Percentiles rank a stretch among this genome's conserved stretches.
Evolutionary conservation across 2,888 invertebrate species (phyloP).

Genomic region (Yponomeuta malinellus): DNA sequence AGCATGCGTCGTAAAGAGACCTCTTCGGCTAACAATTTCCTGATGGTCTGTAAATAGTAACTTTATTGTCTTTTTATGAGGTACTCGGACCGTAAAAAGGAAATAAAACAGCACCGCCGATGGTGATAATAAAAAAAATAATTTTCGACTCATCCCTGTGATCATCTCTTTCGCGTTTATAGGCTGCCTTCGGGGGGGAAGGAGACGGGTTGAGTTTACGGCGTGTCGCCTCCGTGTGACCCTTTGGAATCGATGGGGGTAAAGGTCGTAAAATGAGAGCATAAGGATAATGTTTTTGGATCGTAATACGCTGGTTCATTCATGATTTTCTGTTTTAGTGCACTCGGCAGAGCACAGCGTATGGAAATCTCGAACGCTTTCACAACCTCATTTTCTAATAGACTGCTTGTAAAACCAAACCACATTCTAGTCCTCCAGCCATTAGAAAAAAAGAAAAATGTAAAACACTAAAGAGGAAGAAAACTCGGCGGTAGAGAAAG

Average conservation of each 20-base stretch:
- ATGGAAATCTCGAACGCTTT: constrained; percentile 72
- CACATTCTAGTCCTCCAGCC: background rate
- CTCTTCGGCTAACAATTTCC: constrained; percentile 76
- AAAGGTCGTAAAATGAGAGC: constrained; percentile 76
- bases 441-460: background rate
- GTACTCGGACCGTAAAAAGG: constrained; percentile 77
- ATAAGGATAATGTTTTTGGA: constrained; percentile 76
- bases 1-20: constrained; percentile 75
- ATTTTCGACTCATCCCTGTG: constrained; percentile 75
- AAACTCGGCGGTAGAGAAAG: constrained; percentile 31
- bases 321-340: constrained; percentile 74
- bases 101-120: constrained; percentile 77
- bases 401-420: background rate
- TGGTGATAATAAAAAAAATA: constrained; percentile 77
- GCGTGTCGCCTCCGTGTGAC: constrained; percentile 68
- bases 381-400: constrained; percentile 44
- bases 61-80: constrained; percentile 78
- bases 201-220: constrained; percentile 53
- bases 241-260: constrained; percentile 74
- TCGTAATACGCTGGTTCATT: constrained; percentile 73
- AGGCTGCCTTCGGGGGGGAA: constrained; percentile 42
- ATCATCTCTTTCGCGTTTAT: constrained; percentile 69
- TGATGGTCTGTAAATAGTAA: constrained; percentile 78
- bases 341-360: constrained; percentile 49
- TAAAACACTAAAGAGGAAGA: constrained; percentile 17